Evolutionary conservation across 2,113 vertebrate genomes (phyloP), one percentile per base, ranked within the genome.

Genomic region (Verasper variegatus): DNA sequence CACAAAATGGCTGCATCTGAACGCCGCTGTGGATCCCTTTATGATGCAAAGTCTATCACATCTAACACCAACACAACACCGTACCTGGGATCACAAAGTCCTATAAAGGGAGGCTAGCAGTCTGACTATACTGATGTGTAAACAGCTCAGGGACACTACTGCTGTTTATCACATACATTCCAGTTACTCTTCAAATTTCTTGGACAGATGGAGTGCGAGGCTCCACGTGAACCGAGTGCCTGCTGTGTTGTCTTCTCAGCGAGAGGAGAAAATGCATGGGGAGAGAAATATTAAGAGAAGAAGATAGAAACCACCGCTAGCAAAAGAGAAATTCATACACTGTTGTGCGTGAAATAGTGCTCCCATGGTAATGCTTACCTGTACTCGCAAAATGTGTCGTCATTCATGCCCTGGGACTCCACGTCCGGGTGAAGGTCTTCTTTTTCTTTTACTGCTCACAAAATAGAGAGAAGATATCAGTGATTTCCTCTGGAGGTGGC

Each of bases 371-470:
- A 86, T 1, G 21, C 86, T 95, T 96, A 98, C 97, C 97, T 98
- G 95, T 97, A 98, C 96, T 99, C 97, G 79, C 97, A 97, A 91
- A 98, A 99, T 21, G 97, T 98, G 94, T 98, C 97, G 69, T 98
- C 97, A 94, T 98, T 98, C 91, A 95, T 96, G 76, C 96, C 97
- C 82, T 97, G 97, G 84, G 96, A 95, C 93, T 99, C 97, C 0
- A 97, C 93, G 81, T 99, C 97, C 85, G 97, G 97, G 89, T 98
- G 96, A 60, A 98, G 95, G 91, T 98, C 97, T 92, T 99, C 97
- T 79, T 99, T 99, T 89, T 98, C 97, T 94, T 99, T 99, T 52
- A 99, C 97, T 99, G 90, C 75, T 92, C 83, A 84, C 9, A 63
- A 74, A 87, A 83, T n/a, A 35, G 75, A 72, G 71, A 85, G 23